A percentile compares a stretch with the other conserved stretches of the same genome.
Conservation (phyloP, 2,113 vertebrate species). For the Corythornis madagascariensis region DNA sequence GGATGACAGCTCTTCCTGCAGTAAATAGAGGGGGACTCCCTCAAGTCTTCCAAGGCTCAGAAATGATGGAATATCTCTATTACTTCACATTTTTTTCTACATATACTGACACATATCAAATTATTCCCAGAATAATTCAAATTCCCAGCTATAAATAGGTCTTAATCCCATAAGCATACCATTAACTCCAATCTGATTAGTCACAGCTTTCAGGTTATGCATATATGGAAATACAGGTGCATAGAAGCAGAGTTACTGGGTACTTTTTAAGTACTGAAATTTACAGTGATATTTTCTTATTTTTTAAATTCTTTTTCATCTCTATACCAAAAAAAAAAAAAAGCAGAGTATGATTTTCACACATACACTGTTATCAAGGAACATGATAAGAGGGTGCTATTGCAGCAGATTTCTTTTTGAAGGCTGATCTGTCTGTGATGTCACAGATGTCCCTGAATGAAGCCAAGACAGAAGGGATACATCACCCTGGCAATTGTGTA, state of each 20-base stretch:
- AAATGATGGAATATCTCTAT: background rate
- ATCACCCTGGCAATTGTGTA: background rate
- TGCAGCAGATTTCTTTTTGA: background rate
- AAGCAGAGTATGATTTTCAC: background rate
- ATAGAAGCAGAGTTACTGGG: background rate
- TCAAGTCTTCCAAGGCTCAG: background rate
- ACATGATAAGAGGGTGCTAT: background rate
- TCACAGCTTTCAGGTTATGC: background rate
- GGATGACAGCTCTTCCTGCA: background rate
- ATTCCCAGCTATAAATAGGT: background rate
- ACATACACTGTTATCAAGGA: background rate
- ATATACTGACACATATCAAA: background rate
- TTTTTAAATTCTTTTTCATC: background rate
- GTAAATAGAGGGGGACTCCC: background rate
- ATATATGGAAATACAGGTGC: background rate
- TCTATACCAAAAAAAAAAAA: background rate
- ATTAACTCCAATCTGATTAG: background rate
- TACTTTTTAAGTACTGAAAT: background rate
- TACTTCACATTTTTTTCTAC: background rate
- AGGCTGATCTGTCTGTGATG: background rate
- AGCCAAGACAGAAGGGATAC: background rate
- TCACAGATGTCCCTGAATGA: slow-evolving; percentile 15
- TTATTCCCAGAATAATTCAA: background rate
- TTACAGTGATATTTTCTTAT: background rate
- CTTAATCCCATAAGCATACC: background rate